A percentile compares a stretch with the other conserved stretches of the same genome.
phyloP scores from a whole-genome alignment of 1,140 invertebrate species.

The Zaprionus tsacasi region DNA sequence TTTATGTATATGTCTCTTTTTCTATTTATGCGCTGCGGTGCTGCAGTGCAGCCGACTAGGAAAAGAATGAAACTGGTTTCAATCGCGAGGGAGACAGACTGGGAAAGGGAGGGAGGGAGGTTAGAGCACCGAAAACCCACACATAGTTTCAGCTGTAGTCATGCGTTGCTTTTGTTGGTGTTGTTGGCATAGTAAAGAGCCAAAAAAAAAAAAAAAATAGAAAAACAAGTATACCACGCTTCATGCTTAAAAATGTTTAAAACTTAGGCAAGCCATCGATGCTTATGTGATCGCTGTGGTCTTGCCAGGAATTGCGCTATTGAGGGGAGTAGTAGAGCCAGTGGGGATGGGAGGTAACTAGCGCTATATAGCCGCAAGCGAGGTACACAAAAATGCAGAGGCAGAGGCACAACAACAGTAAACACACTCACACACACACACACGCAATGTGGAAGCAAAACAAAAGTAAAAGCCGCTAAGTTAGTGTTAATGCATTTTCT shows the following conservation, averaged over 20 bases:
- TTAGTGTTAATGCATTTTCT: conserved; percentile 67
- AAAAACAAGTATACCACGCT: conserved; percentile 78
- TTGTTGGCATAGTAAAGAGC: conserved; percentile 73
- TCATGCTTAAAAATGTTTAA: conserved; percentile 72
- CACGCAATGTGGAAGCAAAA: conserved; percentile 45
- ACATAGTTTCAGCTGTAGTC: conserved; percentile 77
- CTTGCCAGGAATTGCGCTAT: neutral
- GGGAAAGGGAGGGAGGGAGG: conserved; percentile 34
- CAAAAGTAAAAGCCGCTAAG: conserved; percentile 79
- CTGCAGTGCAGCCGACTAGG: conserved; percentile 41
- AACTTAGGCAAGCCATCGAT: conserved; percentile 75
- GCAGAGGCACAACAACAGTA: conserved; percentile 47
- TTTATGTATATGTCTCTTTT: conserved; percentile 31
- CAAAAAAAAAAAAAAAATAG: conserved; percentile 25
- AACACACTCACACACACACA: conserved; percentile 23
- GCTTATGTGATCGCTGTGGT: conserved; percentile 62
- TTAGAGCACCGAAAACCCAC: conserved; percentile 60
- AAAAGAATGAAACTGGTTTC: conserved; percentile 79
- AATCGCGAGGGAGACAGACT: conserved; percentile 46
- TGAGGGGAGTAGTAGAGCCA: conserved; percentile 5
- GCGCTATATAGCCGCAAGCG: conserved; percentile 51
- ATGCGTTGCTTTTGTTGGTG: conserved; percentile 51
- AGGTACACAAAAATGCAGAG: conserved; percentile 70
- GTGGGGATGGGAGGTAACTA: conserved; percentile 1
- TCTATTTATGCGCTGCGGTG: conserved; percentile 31